These are phyloP conservation scores for Cyrtorhinus lividipennis DNA, from an alignment of 1,140 invertebrate species.

Conservation along the genomic window DNA sequence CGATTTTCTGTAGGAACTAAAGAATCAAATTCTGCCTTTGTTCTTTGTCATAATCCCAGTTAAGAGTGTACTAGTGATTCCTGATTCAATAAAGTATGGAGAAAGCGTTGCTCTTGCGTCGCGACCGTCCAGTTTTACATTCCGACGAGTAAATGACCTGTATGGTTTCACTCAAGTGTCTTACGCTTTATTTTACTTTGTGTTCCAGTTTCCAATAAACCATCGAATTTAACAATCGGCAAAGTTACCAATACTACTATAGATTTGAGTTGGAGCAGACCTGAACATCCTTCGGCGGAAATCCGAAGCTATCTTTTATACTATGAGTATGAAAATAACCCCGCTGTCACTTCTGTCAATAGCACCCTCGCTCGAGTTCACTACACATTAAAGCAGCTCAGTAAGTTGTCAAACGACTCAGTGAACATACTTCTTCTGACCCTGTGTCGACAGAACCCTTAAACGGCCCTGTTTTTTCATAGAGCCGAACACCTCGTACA, in stretches of 20 bases:
- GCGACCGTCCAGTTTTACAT: too few species aligned
- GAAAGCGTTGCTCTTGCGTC: too few species aligned
- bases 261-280: conserved; percentile 61
- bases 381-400: conserved; percentile 41
- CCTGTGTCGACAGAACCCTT: too few species aligned
- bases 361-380: conserved; percentile 34
- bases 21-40: too few species aligned
- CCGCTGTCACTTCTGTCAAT: conserved; percentile 35
- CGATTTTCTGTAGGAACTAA: too few species aligned
- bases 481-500: conserved; percentile 71
- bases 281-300: conserved; percentile 51
- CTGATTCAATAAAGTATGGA: too few species aligned
- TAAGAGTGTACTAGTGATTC: too few species aligned
- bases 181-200: not conserved
- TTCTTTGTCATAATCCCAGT: too few species aligned
- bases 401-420: conserved; percentile 35
- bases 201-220: conserved; percentile 34
- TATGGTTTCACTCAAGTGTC: too few species aligned
- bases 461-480: conserved; percentile 28
- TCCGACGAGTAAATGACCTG: too few species aligned
- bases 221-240: conserved; percentile 58
- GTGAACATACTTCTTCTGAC: too few species aligned
- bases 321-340: conserved; percentile 39
- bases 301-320: conserved; percentile 55
- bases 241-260: conserved; percentile 60